A percentile compares a stretch with the other conserved stretches of the same genome.
Evolutionary conservation across 2,113 vertebrate genomes (phyloP).

Genomic region (Cricetomys ansorgei): DNA sequence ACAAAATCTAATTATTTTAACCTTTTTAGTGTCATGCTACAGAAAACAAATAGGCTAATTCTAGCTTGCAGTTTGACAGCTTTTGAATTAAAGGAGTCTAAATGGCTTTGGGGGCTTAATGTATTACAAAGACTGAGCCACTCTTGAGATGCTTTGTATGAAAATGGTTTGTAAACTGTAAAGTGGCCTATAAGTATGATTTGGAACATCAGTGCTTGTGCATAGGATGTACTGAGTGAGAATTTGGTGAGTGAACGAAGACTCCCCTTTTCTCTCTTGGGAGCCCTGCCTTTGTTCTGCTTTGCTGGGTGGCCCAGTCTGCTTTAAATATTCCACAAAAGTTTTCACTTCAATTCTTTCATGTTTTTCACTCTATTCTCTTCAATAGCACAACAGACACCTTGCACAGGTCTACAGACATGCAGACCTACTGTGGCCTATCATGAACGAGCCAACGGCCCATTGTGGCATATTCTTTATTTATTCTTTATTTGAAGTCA

Average conservation of each 20-base stretch:
- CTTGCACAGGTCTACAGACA: neutral
- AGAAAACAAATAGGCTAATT: conserved; percentile 61
- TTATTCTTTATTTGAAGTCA: neutral
- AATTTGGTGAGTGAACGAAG: neutral
- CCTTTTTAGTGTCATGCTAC: conserved; percentile 28
- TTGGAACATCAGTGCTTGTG: neutral
- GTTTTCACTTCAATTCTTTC: neutral
- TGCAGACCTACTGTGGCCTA: neutral
- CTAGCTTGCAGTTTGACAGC: conserved; percentile 23
- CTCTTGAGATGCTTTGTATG: neutral
- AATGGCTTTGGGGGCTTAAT: neutral
- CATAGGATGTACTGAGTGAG: neutral
- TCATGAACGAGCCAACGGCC: neutral
- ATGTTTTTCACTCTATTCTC: neutral
- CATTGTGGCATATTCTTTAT: neutral
- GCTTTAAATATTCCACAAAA: neutral
- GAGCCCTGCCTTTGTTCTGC: neutral
- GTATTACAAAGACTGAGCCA: conserved; percentile 9
- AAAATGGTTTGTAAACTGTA: conserved; percentile 14
- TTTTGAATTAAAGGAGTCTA: conserved; percentile 40
- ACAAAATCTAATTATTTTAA: neutral
- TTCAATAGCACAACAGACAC: neutral
- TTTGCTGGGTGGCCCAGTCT: neutral
- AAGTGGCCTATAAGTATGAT: neutral
- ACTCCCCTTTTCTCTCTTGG: neutral